Evolutionary conservation across 2,113 vertebrate genomes (phyloP), one percentile per base, ranked within the genome.

Genomic region (Ivindomyrus marchei): DNA sequence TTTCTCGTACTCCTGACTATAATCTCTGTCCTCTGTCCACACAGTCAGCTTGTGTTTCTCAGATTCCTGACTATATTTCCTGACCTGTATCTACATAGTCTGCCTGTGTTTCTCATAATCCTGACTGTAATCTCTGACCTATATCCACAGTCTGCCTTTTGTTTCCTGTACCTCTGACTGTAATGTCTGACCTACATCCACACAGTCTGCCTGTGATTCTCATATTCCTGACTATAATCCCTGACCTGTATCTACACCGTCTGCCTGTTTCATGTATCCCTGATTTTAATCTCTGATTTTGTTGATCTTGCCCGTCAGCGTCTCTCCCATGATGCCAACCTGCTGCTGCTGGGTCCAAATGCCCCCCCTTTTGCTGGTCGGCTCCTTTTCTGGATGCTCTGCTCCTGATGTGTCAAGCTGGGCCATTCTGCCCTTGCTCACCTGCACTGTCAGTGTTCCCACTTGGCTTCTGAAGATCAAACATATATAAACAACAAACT

Each of bases 291-390:
- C n/a, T 66, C n/a, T 31, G 9, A 66, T 66, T 66, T 36, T 77
- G 31, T 36, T 77, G 31, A 77, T 19, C 70, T 17, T 36, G 70
- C 70, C 36, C 39, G 6, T 21, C 11, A 42, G 17, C 1, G 7
- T 45, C 7, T 58, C 36, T 66, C 36, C 85, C 15, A 66, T 27
- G 27, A 74, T 27, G 50, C 88, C 10, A 89, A 97, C 96, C 95
- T 96, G 94, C 50, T 94, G 91, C 42, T 94, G 93, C 88, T 94
- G 39, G 1, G 24, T 77, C 46, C 88, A 93, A 53, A 93, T 8
- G 10, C 31, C 89, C 1, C 95, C 92, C 56, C 89, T 92, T 87
- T 92, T 92, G n/a, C 89, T 89, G 15, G 45, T 90, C 88, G 95
- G 90, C 80, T 94, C 93, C 56, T 46, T 52, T 47, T 95, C 89